Conservation (phyloP, 2,797 vertebrate species). For the Sebastes trivittatus region DNA sequence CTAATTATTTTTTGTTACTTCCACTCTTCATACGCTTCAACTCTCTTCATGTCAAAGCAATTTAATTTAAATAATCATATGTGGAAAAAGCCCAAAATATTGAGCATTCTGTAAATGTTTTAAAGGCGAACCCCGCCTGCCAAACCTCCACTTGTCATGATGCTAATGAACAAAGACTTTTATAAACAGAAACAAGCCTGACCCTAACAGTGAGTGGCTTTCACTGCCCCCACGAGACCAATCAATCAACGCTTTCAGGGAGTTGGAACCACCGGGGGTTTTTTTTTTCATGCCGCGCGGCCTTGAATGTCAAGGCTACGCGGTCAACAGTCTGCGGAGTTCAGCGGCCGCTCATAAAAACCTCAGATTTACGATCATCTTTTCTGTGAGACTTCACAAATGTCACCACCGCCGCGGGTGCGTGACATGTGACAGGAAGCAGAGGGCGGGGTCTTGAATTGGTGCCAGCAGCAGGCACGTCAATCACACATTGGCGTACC, state of each 20-base stretch:
- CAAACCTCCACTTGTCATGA: slow-evolving; percentile 28
- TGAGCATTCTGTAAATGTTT: not conserved
- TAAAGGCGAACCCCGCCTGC: slow-evolving; percentile 9
- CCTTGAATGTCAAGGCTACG: slow-evolving; percentile 51
- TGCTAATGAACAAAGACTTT: slow-evolving; percentile 46
- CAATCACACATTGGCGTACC: slow-evolving; percentile 26
- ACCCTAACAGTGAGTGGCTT: slow-evolving; percentile 32
- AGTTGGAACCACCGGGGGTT: not conserved
- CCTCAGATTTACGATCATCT: slow-evolving; percentile 52
- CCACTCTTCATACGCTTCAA: too few relatives aligned
- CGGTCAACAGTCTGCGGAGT: slow-evolving; percentile 40
- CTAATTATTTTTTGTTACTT: too few relatives aligned
- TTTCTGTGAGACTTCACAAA: slow-evolving; percentile 35
- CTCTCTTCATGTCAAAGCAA: not conserved
- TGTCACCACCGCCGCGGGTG: slow-evolving; percentile 19
- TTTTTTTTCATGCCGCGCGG: not conserved
- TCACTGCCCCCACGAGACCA: slow-evolving; percentile 48
- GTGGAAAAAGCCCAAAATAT: not conserved
- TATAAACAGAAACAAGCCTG: slow-evolving; percentile 39
- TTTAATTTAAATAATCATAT: not conserved
- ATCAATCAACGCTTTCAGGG: slow-evolving; percentile 49
- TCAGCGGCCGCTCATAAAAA: slow-evolving; percentile 47
- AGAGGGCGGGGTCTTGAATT: not conserved
- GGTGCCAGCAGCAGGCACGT: slow-evolving; percentile 14
- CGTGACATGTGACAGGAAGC: slow-evolving; percentile 24